A percentile compares a stretch with the other conserved stretches of the same genome.
These are phyloP conservation scores for Lepus townsendii DNA, from an alignment of 2,797 vertebrate genomes.

Conservation along the genomic window DNA sequence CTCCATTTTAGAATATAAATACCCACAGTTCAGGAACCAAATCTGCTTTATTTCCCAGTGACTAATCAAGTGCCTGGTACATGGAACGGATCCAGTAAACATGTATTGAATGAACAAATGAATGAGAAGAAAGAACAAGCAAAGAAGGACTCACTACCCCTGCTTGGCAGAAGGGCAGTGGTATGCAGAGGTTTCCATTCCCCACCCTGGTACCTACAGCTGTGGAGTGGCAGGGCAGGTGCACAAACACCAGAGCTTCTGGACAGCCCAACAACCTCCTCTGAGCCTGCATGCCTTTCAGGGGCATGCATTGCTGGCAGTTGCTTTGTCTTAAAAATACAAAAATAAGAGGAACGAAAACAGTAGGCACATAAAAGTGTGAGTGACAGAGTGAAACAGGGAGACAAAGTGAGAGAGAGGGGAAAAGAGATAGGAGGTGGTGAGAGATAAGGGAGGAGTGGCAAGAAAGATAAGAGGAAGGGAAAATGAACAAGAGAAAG, in stretches of 20 bases:
- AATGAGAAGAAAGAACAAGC: not conserved
- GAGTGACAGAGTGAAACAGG: not conserved
- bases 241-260: not conserved
- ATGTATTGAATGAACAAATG: not conserved
- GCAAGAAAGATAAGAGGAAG: accelerated
- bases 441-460: no score
- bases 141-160: not conserved
- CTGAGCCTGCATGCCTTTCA: accelerated
- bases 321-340: not conserved
- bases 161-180: not conserved
- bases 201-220: no score
- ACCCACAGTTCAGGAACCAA: not conserved
- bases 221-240: not conserved
- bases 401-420: not conserved
- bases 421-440: not conserved
- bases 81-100: not conserved
- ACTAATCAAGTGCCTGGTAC: not conserved
- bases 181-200: accelerated
- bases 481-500: not conserved
- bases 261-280: not conserved
- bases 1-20: not conserved
- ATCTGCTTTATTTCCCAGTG: not conserved
- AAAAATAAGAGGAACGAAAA: not conserved
- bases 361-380: not conserved
- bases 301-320: no score